A percentile compares a stretch with the other conserved stretches of the same genome.
These are phyloP conservation scores for Pseudococcus jackbeardsleyi DNA, from an alignment of 2,888 invertebrate species.

Conservation along the genomic window DNA sequence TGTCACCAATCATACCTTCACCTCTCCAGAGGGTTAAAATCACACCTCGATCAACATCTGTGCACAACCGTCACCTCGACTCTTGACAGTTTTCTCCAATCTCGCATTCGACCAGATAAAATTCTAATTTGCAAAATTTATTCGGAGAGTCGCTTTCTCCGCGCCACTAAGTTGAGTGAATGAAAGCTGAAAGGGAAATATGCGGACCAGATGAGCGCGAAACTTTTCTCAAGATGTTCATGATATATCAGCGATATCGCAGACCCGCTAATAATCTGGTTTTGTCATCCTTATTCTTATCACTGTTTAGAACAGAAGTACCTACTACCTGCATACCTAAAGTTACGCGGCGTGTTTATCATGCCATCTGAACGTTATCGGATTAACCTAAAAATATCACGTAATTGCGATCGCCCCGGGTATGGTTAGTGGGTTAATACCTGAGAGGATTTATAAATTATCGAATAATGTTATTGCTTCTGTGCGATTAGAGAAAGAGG, in stretches of 20 bases:
- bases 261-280: neutral
- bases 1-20: too few species aligned
- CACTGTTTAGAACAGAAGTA: neutral
- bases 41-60: neutral
- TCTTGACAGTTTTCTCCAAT: neutral
- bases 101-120: neutral
- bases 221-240: slow-evolving; percentile 22
- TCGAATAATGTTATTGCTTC: neutral
- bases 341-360: neutral
- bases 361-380: neutral
- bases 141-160: slow-evolving; percentile 2
- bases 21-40: neutral
- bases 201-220: neutral
- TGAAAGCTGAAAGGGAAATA: slow-evolving; percentile 19
- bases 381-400: slow-evolving; percentile 22
- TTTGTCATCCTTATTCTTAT: slow-evolving; percentile 41
- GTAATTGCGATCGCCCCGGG: neutral
- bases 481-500: neutral
- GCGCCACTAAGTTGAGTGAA: neutral
- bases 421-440: slow-evolving; percentile 2
- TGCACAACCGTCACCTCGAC: neutral
- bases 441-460: neutral
- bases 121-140: slow-evolving; percentile 35
- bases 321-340: neutral
- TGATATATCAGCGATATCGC: neutral